Conservation (phyloP, 2,888 invertebrate species). For the Cephus sareptanus region DNA sequence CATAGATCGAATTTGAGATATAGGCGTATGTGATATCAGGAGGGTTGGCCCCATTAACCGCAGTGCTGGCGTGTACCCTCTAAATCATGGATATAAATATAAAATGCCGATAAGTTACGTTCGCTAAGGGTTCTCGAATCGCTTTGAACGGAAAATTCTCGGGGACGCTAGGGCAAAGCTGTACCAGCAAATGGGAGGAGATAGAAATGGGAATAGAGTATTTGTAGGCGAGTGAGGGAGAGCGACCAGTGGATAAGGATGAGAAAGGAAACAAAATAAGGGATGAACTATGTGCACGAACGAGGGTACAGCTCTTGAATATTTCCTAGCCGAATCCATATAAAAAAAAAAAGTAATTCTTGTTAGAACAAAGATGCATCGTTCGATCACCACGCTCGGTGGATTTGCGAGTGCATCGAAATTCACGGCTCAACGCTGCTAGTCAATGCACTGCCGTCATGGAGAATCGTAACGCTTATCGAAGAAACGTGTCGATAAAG, state of each 20-base stretch:
- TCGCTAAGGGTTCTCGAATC: not conserved
- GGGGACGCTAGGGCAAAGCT: not conserved
- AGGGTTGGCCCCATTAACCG: not conserved
- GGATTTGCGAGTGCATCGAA: not conserved
- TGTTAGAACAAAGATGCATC: not conserved
- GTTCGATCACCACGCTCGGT: not conserved
- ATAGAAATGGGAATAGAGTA: not conserved
- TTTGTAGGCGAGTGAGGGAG: not conserved
- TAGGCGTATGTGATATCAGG: not conserved
- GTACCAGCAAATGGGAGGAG: not conserved
- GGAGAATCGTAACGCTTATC: not conserved
- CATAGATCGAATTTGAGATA: conserved; percentile 3
- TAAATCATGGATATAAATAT: conserved; percentile 7
- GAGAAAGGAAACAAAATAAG: not conserved
- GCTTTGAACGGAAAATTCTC: not conserved
- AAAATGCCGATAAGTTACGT: conserved; percentile 6
- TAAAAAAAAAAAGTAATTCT: not conserved
- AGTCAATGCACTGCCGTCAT: not conserved
- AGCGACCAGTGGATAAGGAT: not conserved
- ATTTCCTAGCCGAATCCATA: not conserved
- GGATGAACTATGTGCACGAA: not conserved
- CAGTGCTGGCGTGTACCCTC: not conserved
- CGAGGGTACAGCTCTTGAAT: not conserved
- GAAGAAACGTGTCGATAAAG: not conserved
- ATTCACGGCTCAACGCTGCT: not conserved